A percentile compares a stretch with the other conserved stretches of the same genome.
Conservation (phyloP, 2,113 vertebrate species). For the Oxygymnocypris stewartii region DNA sequence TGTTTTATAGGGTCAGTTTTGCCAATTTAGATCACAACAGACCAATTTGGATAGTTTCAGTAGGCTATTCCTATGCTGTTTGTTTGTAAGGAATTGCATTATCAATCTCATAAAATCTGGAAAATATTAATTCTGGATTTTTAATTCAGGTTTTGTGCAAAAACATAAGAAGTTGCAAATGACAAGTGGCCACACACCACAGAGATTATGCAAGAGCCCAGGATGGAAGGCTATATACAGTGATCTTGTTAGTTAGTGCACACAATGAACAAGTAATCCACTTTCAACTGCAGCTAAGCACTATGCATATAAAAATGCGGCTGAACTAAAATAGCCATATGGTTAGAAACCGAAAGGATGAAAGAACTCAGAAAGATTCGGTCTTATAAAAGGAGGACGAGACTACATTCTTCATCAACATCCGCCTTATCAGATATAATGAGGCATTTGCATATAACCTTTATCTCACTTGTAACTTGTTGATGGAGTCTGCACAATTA, state of each 20-base stretch:
- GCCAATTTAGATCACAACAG: neutral
- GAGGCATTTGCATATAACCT: slow-evolving; percentile 60
- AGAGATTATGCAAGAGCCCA: slow-evolving; percentile 3
- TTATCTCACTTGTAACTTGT: slow-evolving; percentile 40
- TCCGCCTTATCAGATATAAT: slow-evolving; percentile 53
- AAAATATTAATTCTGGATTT: neutral
- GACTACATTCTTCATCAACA: slow-evolving; percentile 39
- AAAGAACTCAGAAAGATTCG: neutral
- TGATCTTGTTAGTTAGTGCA: slow-evolving; percentile 4
- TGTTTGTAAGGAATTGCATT: neutral
- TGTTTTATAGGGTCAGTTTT: neutral
- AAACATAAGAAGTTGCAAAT: neutral
- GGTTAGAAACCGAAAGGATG: slow-evolving; percentile 8
- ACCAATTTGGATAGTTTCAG: neutral
- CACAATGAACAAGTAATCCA: neutral
- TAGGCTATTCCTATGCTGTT: neutral
- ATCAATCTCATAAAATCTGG: neutral
- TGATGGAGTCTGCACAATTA: slow-evolving; percentile 38
- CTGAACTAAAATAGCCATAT: slow-evolving; percentile 26
- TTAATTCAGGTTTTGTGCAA: neutral
- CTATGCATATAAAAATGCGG: neutral
- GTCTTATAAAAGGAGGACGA: neutral
- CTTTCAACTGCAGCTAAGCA: slow-evolving; percentile 28
- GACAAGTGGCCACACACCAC: neutral
- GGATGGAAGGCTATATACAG: neutral